Conservation (phyloP, 2,113 vertebrate genomes). For the Elanus axillaris region DNA sequence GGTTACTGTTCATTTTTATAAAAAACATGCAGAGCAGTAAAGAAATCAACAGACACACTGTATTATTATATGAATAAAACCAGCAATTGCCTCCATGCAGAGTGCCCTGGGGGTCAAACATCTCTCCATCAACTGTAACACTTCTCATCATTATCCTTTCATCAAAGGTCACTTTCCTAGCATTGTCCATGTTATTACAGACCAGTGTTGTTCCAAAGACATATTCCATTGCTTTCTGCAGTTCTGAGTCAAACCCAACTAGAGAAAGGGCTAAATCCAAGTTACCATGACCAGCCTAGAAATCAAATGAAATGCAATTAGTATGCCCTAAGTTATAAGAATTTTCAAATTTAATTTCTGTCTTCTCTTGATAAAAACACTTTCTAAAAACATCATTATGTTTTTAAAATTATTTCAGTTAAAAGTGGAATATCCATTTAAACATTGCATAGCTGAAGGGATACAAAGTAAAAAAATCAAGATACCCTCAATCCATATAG, state of each 20-base stretch:
- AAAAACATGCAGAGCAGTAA: not conserved
- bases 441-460: not conserved
- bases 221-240: slow-evolving; percentile 96
- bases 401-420: not conserved
- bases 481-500: not conserved
- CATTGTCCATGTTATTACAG: slow-evolving; percentile 87
- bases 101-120: slow-evolving; percentile 93
- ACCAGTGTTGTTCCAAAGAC: slow-evolving; percentile 91
- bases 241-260: slow-evolving; percentile 82
- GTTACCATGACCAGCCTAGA: slow-evolving; percentile 80
- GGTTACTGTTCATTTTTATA: not conserved
- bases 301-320: not conserved
- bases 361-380: not conserved
- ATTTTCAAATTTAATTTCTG: not conserved
- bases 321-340: not conserved
- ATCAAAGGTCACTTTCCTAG: slow-evolving; percentile 92
- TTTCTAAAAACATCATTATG: not conserved
- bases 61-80: not conserved
- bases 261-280: slow-evolving; percentile 85
- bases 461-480: not conserved
- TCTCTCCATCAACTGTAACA: slow-evolving; percentile 90
- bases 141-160: slow-evolving; percentile 86
- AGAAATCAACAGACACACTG: not conserved
- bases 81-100: slow-evolving; percentile 85
- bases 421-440: not conserved